phyloP scores from a whole-genome alignment of 2,888 invertebrate species.

The Drosophila cognata region DNA sequence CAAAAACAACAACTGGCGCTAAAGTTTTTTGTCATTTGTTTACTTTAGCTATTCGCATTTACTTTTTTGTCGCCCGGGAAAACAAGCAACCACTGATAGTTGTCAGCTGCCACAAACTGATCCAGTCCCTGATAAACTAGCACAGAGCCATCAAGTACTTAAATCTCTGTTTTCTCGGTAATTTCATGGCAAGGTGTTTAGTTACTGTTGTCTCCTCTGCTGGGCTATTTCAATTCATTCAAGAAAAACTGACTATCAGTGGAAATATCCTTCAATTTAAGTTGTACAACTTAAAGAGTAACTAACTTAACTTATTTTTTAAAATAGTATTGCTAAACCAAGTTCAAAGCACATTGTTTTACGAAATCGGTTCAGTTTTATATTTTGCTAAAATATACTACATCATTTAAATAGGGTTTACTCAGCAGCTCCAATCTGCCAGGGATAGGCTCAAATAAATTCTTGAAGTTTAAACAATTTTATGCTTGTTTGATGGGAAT shows the following conservation, averaged over 20 bases:
- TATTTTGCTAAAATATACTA: background rate
- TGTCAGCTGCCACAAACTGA: conserved; percentile 70
- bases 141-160: conserved; percentile 36
- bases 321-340: background rate
- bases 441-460: background rate
- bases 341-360: background rate
- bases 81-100: conserved; percentile 57
- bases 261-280: background rate
- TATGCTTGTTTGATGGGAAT: background rate
- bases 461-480: background rate
- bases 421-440: background rate
- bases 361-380: background rate
- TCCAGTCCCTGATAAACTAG: conserved; percentile 47
- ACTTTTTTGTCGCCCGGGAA: conserved; percentile 49
- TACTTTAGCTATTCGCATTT: conserved; percentile 63
- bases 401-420: background rate
- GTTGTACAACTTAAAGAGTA: background rate
- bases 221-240: background rate
- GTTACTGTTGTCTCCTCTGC: background rate
- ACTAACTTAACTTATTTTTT: background rate
- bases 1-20: conserved; percentile 13
- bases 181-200: conserved; percentile 47
- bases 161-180: conserved; percentile 40
- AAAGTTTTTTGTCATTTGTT: conserved; percentile 66
- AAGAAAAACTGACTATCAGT: background rate